Conservation (phyloP, 2,888 invertebrate species). For the Lithosia quadra region DNA sequence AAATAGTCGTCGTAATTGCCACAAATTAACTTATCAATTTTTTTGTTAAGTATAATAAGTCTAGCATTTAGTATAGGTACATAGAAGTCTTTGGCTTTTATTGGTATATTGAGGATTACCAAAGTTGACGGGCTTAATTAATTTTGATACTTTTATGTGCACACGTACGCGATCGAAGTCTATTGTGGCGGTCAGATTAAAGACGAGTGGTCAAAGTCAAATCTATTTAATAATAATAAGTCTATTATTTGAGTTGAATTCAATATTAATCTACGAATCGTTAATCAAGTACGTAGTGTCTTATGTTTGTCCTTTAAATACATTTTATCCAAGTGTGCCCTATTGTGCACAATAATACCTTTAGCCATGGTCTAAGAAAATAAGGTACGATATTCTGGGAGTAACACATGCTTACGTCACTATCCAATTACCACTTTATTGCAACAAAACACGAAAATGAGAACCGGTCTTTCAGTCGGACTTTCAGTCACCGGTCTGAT, state of each 20-base stretch:
- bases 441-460: too few relatives aligned
- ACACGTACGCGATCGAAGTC: background rate
- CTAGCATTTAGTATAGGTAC: background rate
- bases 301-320: background rate
- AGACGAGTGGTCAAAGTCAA: conserved; percentile 4
- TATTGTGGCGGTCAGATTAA: background rate
- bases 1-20: too few relatives aligned
- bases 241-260: background rate
- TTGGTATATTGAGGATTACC: conserved; percentile 20
- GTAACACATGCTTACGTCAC: too few relatives aligned
- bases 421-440: too few relatives aligned
- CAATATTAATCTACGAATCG: background rate
- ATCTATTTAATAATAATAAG: background rate
- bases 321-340: background rate
- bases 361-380: too few relatives aligned
- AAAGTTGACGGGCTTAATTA: conserved; percentile 10
- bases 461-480: too few relatives aligned
- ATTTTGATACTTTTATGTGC: background rate
- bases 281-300: background rate
- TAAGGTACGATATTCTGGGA: too few relatives aligned
- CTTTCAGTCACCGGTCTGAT: too few relatives aligned
- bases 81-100: conserved; percentile 28
- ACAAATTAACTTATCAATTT: background rate
- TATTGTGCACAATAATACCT: background rate
- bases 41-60: background rate